These are phyloP conservation scores for Arvicanthis niloticus DNA, from an alignment of 2,113 vertebrate genomes.

Conservation along the genomic window DNA sequence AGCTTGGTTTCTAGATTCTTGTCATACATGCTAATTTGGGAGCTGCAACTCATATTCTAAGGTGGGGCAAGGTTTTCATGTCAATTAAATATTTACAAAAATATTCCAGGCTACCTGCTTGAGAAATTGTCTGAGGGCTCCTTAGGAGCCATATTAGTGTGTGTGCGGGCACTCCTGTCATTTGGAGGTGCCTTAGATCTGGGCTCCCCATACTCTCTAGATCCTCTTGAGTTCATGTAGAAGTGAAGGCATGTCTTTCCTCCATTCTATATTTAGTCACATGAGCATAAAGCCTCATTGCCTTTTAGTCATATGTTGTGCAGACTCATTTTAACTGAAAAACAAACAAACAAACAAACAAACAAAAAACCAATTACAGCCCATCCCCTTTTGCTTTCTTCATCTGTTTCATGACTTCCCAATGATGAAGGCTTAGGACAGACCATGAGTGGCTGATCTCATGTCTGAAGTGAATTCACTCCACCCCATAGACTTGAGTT, in stretches of 20 bases:
- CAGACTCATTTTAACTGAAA: not conserved
- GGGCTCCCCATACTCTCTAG: not conserved
- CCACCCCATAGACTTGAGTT: not conserved
- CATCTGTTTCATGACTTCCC: not conserved
- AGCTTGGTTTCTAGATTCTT: not conserved
- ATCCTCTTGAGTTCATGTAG: not conserved
- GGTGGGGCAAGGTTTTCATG: not conserved
- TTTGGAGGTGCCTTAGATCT: not conserved
- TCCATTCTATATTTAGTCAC: not conserved
- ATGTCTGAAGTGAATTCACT: not conserved
- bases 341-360: too few species aligned
- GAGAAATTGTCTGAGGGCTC: not conserved
- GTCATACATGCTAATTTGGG: not conserved
- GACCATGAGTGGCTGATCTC: not conserved
- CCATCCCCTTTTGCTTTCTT: not conserved
- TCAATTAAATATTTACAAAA: not conserved
- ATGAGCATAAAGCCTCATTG: not conserved
- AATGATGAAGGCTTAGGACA: not conserved
- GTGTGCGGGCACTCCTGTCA: not conserved
- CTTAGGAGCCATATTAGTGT: not conserved
- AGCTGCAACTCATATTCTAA: not conserved
- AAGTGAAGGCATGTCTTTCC: not conserved
- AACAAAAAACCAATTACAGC: not conserved
- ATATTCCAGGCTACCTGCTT: not conserved
- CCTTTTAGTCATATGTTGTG: not conserved